These are phyloP conservation scores for Eilema griseolum DNA, from an alignment of 2,888 invertebrate species.

Conservation along the genomic window DNA sequence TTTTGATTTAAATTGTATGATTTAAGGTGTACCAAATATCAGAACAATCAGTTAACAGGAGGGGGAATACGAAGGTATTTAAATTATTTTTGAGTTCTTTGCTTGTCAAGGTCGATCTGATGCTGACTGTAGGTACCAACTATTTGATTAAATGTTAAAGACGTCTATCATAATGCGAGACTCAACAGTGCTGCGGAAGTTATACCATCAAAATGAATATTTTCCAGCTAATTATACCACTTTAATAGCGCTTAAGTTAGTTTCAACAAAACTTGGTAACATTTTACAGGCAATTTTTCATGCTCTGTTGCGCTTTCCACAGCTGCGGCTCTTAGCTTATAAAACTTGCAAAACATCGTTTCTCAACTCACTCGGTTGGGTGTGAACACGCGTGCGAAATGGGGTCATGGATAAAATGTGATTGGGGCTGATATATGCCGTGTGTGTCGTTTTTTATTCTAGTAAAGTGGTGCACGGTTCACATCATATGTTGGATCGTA, in stretches of 20 bases:
- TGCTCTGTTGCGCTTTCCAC: conserved; percentile 19
- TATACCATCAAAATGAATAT: conserved; percentile 10
- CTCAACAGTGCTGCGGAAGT: background rate
- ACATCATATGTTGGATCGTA: background rate
- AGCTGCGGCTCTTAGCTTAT: conserved; percentile 27
- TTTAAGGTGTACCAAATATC: no score
- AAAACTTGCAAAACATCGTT: conserved; percentile 18
- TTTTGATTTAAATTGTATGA: no score
- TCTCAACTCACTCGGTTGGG: conserved; percentile 16
- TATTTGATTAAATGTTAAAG: background rate
- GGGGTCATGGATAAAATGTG: background rate
- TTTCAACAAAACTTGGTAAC: conserved; percentile 28
- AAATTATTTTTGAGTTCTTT: no score
- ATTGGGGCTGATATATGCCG: background rate
- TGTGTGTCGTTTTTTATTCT: background rate
- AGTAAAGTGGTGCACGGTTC: background rate
- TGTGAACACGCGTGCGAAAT: conserved; percentile 8
- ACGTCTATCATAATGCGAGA: background rate
- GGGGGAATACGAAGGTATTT: no score
- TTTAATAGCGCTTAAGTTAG: conserved; percentile 18
- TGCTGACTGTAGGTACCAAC: no score
- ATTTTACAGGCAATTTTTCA: conserved; percentile 29
- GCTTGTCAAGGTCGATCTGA: no score
- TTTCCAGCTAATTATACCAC: conserved; percentile 14
- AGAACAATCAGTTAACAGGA: no score